Base-by-base conservation (phyloP, 2,888 invertebrate genomes). In the Piscicola geometra region DNA sequence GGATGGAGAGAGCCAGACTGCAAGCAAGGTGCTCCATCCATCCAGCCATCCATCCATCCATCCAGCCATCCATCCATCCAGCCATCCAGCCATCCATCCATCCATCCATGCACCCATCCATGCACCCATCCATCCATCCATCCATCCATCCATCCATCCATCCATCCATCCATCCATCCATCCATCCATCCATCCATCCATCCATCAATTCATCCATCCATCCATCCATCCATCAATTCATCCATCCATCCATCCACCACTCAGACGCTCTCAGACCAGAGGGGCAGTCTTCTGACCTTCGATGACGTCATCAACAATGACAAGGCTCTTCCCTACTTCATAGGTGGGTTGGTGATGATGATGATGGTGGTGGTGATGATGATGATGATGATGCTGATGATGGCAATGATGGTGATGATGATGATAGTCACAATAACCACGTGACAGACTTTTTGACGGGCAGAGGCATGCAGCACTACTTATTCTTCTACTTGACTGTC, bases 401-500 rank as follows among this genome's bases (percentile, higher is more conserved):
- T 56, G 60, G n/a, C 25, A 5, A 25, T 21, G 21, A 56, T 21
- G 60, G n/a, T 21, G 21, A 56, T 56, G n/a, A 56, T n/a, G n/a
- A n/a, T n/a, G n/a, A n/a, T n/a, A n/a, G n/a, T n/a, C n/a, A n/a
- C n/a, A n/a, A n/a, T n/a, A n/a, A n/a, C n/a, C n/a, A n/a, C n/a
- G n/a, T n/a, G 60, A 67, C 82, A 86, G 88, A 92, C 84, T 92
- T 90, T 82, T 89, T 92, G 87, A 89, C 89, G 12, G 88, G 88
- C 78, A 88, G 90, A 75, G 90, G 89, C 75, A 90, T 89, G 52
- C 90, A 91, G 82, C 87, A 89, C 78, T 91, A 91, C 83, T 87
- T 92, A 79, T 91, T 90, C 84, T 91, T 92, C 84, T 92, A 91
- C 83, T 86, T 92, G 72, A 92, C 91, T 82, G 90, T 91, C 71